Evolutionary conservation across 2,888 invertebrate genomes (phyloP).

Genomic region (Nephrocerus scutellatus): DNA sequence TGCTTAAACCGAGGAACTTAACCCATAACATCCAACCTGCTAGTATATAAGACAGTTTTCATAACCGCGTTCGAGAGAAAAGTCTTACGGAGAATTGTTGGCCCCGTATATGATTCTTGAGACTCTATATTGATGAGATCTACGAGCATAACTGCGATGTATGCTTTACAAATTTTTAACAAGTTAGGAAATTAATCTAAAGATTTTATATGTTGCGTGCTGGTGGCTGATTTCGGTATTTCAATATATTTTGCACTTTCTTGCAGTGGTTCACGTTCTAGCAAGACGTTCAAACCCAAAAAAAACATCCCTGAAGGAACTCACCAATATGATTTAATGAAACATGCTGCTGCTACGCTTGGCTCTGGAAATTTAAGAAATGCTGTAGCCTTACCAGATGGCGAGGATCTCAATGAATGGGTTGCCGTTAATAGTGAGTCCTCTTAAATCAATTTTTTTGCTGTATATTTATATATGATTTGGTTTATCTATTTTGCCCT

Average conservation of each 20-base stretch:
- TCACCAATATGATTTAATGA: slow-evolving; percentile 98
- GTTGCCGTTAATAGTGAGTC: slow-evolving; percentile 97
- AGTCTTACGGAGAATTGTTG: no score
- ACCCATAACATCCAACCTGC: no score
- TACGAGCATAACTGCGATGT: no score
- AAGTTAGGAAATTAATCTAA: slow-evolving; percentile 1
- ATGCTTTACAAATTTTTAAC: no score
- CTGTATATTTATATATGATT: background rate
- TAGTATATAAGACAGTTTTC: no score
- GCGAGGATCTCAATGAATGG: slow-evolving; percentile 99
- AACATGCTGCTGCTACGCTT: slow-evolving; percentile 96
- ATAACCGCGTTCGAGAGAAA: no score
- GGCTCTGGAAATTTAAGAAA: slow-evolving; percentile 94
- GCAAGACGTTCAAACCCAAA: slow-evolving; percentile 97
- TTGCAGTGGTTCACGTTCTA: slow-evolving; percentile 59
- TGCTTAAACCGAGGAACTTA: no score
- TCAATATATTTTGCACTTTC: slow-evolving; percentile 7
- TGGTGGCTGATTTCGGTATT: background rate
- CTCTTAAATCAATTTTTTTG: background rate
- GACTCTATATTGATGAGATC: no score
- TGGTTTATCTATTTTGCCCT: background rate
- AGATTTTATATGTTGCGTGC: background rate
- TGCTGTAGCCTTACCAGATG: slow-evolving; percentile 95
- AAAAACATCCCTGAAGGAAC: slow-evolving; percentile 98
- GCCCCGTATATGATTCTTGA: no score